phyloP scores from a whole-genome alignment of 1,140 invertebrate species.

The Drosophila lowei region DNA sequence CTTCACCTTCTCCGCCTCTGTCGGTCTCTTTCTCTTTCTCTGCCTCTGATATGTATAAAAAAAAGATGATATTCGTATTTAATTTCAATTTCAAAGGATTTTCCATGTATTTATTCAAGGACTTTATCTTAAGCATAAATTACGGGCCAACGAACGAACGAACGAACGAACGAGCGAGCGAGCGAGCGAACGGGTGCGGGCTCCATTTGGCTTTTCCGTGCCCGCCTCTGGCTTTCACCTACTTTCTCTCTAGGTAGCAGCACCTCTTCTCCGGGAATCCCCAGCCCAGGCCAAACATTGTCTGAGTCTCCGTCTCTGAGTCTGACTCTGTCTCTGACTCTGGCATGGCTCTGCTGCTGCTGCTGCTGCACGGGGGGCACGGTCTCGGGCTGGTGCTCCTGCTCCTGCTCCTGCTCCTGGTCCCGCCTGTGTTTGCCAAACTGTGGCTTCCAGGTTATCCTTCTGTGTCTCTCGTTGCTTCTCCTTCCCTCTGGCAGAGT shows the following conservation, averaged over 20 bases:
- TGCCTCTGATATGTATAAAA: slow-evolving; percentile 47
- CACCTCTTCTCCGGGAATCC: slow-evolving; percentile 26
- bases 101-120: slow-evolving; percentile 83
- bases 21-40: slow-evolving; percentile 19
- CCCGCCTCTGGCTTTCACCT: slow-evolving; percentile 67
- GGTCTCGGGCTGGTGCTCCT: slow-evolving; percentile 4
- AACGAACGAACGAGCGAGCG: slow-evolving; percentile 48
- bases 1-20: slow-evolving; percentile 6
- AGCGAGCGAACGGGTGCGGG: slow-evolving; percentile 56
- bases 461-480: slow-evolving; percentile 6
- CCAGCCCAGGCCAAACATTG: slow-evolving; percentile 63
- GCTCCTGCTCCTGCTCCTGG: not conserved
- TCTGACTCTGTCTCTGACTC: no score
- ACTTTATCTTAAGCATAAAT: slow-evolving; percentile 83
- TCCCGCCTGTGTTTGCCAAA: slow-evolving; percentile 67
- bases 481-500: not conserved
- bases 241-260: slow-evolving; percentile 51
- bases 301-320: slow-evolving; percentile 35
- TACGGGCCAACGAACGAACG: slow-evolving; percentile 76
- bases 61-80: slow-evolving; percentile 81
- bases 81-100: slow-evolving; percentile 83
- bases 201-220: slow-evolving; percentile 52
- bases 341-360: slow-evolving; percentile 7
- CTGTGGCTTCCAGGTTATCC: slow-evolving; percentile 79
- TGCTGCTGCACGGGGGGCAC: slow-evolving; percentile 18